Evolutionary conservation across 2,888 invertebrate species (phyloP).

Genomic region (Teleogryllus oceanicus): DNA sequence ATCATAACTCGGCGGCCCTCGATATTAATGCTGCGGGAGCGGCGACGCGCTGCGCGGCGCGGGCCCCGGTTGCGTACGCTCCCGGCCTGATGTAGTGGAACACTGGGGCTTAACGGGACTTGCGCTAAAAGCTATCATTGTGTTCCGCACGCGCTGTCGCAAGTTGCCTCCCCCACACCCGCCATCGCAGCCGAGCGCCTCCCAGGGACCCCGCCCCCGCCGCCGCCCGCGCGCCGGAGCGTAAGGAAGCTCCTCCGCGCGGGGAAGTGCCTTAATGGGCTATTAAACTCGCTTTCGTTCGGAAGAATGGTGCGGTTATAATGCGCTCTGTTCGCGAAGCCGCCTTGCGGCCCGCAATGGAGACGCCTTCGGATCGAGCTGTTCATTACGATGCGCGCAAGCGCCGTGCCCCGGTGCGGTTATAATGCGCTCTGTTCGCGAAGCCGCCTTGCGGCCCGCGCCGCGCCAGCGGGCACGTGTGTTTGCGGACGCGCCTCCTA

Average conservation of each 20-base stretch:
- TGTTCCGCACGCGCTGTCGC: background rate
- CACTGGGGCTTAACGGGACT: constrained; percentile 6
- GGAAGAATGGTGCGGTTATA: background rate
- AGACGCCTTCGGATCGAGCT: no score
- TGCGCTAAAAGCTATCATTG: constrained; percentile 1
- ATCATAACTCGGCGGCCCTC: constrained; percentile 1
- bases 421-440: background rate
- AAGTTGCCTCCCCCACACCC: background rate
- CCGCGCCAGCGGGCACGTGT: no score
- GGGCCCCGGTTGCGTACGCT: background rate
- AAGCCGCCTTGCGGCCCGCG: no score
- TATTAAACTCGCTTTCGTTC: constrained; percentile 18
- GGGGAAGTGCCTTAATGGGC: constrained; percentile 18
- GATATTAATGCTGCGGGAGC: background rate
- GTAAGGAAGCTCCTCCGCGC: background rate
- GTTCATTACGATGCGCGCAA: no score
- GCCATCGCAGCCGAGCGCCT: no score
- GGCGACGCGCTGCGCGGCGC: background rate
- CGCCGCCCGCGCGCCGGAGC: no score
- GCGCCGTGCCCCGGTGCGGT: background rate
- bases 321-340: background rate
- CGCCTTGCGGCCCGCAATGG: no score
- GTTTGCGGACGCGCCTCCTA: no score
- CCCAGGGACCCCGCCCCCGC: no score
- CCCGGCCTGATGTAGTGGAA: background rate